These are phyloP conservation scores for Zosterops lateralis DNA, from an alignment of 2,113 vertebrate genomes.

Conservation along the genomic window DNA sequence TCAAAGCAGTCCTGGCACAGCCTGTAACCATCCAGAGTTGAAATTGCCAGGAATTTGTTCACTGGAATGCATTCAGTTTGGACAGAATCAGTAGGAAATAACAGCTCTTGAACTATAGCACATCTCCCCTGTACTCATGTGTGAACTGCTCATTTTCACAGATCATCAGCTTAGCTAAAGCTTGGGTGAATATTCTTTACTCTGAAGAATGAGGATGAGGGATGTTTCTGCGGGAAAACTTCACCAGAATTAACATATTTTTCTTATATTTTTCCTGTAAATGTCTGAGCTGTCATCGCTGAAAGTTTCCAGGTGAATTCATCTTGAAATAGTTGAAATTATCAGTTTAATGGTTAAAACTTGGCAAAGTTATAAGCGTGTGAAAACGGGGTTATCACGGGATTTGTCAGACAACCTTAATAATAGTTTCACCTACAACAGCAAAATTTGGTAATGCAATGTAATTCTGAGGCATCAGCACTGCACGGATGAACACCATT, in stretches of 20 bases:
- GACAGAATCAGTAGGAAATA: conserved; percentile 63
- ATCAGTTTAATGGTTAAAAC: not conserved
- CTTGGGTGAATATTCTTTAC: conserved; percentile 40
- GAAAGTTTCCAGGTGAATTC: conserved; percentile 26
- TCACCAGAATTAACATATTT: not conserved
- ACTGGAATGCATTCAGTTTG: conserved; percentile 61
- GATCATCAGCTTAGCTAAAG: conserved; percentile 59
- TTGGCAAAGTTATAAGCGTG: not conserved
- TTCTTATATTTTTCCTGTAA: not conserved
- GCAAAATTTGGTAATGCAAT: not conserved
- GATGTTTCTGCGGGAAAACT: not conserved
- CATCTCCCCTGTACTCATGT: conserved; percentile 60
- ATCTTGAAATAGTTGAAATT: not conserved
- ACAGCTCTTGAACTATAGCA: conserved; percentile 62
- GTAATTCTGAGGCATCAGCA: conserved; percentile 51
- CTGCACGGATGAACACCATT: conserved; percentile 4
- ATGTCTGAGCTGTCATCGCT: not conserved
- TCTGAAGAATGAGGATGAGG: not conserved
- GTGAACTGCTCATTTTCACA: conserved; percentile 68
- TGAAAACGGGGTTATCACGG: not conserved
- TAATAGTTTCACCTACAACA: conserved; percentile 46
- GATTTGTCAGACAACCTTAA: conserved; percentile 42
- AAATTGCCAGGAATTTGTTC: conserved; percentile 65
- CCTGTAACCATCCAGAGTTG: conserved; percentile 56
- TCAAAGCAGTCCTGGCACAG: conserved; percentile 53